Evolutionary conservation across 2,888 invertebrate genomes (phyloP).

Genomic region (Argyra leucocephala): DNA sequence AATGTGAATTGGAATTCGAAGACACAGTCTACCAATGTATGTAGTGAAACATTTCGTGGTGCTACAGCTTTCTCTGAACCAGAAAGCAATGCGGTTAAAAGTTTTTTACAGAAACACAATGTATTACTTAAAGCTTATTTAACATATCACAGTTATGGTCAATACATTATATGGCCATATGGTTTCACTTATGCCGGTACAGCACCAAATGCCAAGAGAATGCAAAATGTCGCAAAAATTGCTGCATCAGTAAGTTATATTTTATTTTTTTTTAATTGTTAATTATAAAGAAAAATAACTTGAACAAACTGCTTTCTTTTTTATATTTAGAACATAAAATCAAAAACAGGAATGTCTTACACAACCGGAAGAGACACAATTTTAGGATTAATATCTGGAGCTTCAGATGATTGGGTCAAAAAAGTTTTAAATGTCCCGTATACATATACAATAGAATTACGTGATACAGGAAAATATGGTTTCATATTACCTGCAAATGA

Average conservation of each 20-base stretch:
- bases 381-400: constrained; percentile 45
- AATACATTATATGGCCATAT: constrained; percentile 73
- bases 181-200: constrained; percentile 61
- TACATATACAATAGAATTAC: constrained; percentile 71
- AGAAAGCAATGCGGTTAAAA: constrained; percentile 58
- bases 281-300: no score
- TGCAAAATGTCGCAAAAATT: no score
- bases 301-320: no score
- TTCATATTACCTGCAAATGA: constrained; percentile 65
- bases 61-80: constrained; percentile 69
- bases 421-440: constrained; percentile 65
- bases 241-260: no score
- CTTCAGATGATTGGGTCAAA: constrained; percentile 79
- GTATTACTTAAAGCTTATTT: neutral
- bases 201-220: constrained; percentile 52
- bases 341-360: neutral
- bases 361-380: neutral
- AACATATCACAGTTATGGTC: constrained; percentile 58
- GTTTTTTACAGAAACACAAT: neutral
- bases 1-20: constrained; percentile 80
- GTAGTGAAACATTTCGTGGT: constrained; percentile 73
- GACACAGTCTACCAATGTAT: constrained; percentile 51
- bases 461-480: constrained; percentile 67
- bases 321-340: neutral
- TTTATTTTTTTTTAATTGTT: no score